Evolutionary conservation across 2,113 vertebrate species (phyloP), one percentile per base, ranked within the genome.

Genomic region (Lontra canadensis): DNA sequence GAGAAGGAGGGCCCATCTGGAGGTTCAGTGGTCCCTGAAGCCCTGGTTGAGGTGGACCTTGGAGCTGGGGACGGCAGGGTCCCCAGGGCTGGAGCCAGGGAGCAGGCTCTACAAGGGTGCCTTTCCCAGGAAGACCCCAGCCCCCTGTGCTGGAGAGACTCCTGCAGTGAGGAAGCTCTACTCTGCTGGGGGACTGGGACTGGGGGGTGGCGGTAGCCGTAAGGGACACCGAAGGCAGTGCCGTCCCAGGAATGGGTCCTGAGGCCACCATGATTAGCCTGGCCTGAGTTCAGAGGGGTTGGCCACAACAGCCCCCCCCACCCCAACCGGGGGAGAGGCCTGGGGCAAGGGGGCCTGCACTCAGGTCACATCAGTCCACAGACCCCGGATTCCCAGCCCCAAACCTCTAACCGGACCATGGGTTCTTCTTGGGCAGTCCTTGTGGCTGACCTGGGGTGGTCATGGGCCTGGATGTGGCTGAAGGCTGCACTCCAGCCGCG

Each of bases 231-330:
- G 2, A 3, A 23, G 36, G 59, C 61, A 20, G 9, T 0, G 36
- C 3, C 1, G 4, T 25, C 57, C 42, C 17, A 44, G 84, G 63
- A 49, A 34, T 15, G 11, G 55, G 7, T 20, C 4, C 12, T 11
- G 44, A 63, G 57, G 21, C 31, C 67, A 42, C 57, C 36, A 26
- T 17, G 44, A n/a, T 9, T 25, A 29, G 39, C 13, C 25, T 6
- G 25, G 26, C 39, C 6, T 21, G 55, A 63, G 15, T n/a, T 44
- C 61, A 17, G 61, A 10, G 81, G 31, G 25, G 55, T n/a, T n/a
- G 6, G 67, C 17, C 9, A 1, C 1, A 7, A 57, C 23, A 42
- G 8, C n/a, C 11, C 2, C 13, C 13, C 6, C 76, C 31, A 39
- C 23, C n/a, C n/a, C n/a, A 25, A 0, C 13, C 0, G 20, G 36